Conservation (phyloP, 2,113 vertebrate species). For the Agapornis roseicollis region DNA sequence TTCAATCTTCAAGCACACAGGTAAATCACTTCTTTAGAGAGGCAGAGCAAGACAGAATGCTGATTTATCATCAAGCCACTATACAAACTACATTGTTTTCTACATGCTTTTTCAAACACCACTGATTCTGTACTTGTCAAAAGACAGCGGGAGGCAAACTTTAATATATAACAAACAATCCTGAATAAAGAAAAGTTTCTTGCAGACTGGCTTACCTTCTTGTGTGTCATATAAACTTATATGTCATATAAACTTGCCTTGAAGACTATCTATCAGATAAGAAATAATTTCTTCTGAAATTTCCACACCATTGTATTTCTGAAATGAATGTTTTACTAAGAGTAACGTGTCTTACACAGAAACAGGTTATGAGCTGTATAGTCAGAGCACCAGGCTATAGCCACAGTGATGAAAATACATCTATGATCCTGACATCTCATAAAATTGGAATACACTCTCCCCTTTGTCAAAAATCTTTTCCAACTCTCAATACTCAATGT, state of each 20-base stretch:
- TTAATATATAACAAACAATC: background rate
- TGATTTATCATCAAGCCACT: background rate
- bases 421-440: background rate
- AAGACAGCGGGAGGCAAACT: background rate
- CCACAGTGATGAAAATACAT: background rate
- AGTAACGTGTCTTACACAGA: background rate
- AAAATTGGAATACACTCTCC: accelerated
- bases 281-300: background rate
- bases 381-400: background rate
- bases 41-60: background rate
- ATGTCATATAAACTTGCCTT: background rate
- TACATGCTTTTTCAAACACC: background rate
- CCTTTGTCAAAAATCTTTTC: background rate
- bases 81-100: background rate
- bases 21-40: background rate
- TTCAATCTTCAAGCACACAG: background rate
- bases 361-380: background rate
- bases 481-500: background rate
- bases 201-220: background rate
- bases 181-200: background rate
- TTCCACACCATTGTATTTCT: background rate
- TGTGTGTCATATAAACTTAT: no score
- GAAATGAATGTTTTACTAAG: background rate
- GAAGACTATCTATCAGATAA: background rate
- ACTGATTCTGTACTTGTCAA: background rate